Evolutionary conservation across 2,113 vertebrate species (phyloP), one percentile per base, ranked within the genome.

Genomic region (Lepisosteus osseus): DNA sequence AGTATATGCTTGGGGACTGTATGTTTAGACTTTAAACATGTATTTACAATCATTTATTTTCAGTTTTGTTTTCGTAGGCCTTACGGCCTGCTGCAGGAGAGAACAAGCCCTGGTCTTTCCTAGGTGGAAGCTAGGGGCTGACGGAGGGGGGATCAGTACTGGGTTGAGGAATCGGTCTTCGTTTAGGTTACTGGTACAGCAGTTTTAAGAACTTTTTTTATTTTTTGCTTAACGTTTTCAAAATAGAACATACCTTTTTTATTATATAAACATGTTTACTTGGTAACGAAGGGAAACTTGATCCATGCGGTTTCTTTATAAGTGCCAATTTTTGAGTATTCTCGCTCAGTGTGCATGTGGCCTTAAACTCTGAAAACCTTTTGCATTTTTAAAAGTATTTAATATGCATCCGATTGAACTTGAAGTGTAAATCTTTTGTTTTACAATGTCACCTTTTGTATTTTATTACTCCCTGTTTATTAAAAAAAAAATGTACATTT

Each of bases 401-500:
- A 90, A 90, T 68, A 92, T 90, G 88, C 86, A 79, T 85, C 86
- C 90, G 87, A 92, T 92, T 92, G 87, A 91, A 89, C 89, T 89
- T 89, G 87, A 90, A 92, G 72, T 91, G 90, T 92, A 93, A 89
- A 91, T 90, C 88, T 91, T 90, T 89, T 91, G 92, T 91, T 90
- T 86, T 90, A 88, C 86, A 83, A 83, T 65, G 17, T 29, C 29
- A 65, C 17, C 41, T 93, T 94, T 93, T 94, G 92, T 92, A 89
- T 93, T 94, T 92, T 93, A 92, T 92, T 93, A 93, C 91, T 90
- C 91, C 91, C 90, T 91, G 88, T 90, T 92, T 90, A 89, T 83
- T 84, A 90, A 82, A 85, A 89, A 89, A 8, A 91, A 92, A 91
- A 87, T 92, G 91, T 92, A 93, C 88, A 93, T 94, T 94, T 93